Evolutionary conservation across 1,140 invertebrate species (phyloP).

Genomic region (Apis laboriosa): DNA sequence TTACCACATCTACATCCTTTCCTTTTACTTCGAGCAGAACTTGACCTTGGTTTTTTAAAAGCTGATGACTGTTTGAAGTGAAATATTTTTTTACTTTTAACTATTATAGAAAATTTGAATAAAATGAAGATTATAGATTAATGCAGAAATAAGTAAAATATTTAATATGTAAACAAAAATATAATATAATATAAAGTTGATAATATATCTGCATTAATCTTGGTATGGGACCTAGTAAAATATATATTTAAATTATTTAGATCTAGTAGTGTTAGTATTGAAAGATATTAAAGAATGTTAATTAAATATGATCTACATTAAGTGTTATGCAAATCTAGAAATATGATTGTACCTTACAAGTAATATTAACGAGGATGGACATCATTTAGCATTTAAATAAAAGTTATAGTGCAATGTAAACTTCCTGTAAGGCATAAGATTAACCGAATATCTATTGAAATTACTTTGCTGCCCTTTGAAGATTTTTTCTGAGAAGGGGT

Average conservation of each 20-base stretch:
- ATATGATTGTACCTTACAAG: conserved; percentile 58
- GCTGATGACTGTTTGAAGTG: conserved; percentile 69
- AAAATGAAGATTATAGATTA: conserved; percentile 50
- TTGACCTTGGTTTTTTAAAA: conserved; percentile 79
- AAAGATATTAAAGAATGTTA: conserved; percentile 37
- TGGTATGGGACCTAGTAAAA: conserved; percentile 57
- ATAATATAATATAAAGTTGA: not conserved
- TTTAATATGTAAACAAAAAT: conserved; percentile 5
- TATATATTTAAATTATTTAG: conserved; percentile 40
- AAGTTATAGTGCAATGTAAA: conserved; percentile 50
- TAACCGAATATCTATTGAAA: conserved; percentile 67
- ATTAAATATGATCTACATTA: conserved; percentile 39
- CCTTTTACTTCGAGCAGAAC: conserved; percentile 80
- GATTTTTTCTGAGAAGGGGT: conserved; percentile 76
- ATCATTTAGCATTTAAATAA: conserved; percentile 57
- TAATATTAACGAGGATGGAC: conserved; percentile 54
- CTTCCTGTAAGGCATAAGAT: conserved; percentile 55
- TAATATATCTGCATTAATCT: conserved; percentile 59
- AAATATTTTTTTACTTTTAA: conserved; percentile 26
- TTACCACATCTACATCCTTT: conserved; percentile 95
- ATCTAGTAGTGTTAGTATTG: conserved; percentile 53
- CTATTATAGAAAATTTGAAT: not conserved
- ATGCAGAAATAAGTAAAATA: conserved; percentile 47
- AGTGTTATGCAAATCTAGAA: conserved; percentile 45
- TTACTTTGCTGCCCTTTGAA: conserved; percentile 79